A percentile compares a stretch with the other conserved stretches of the same genome.
These are phyloP conservation scores for Tenebrosternarchus preto DNA, from an alignment of 2,113 vertebrate species.

Conservation along the genomic window DNA sequence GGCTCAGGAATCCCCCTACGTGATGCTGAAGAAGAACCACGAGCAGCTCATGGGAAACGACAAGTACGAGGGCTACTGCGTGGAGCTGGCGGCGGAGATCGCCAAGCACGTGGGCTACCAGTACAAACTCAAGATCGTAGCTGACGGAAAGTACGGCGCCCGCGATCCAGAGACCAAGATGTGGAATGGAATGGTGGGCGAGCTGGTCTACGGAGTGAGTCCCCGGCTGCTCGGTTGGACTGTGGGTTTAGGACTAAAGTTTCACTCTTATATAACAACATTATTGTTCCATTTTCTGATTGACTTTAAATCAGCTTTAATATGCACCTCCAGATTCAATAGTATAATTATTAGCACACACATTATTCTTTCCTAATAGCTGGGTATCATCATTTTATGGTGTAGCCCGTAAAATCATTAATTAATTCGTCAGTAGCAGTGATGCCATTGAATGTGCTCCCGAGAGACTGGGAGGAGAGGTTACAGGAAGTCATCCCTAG, in stretches of 20 bases:
- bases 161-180: slow-evolving; percentile 91
- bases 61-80: slow-evolving; percentile 95
- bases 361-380: not conserved
- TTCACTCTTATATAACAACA: not conserved
- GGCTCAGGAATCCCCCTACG: slow-evolving; percentile 92
- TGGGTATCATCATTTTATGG: slow-evolving; percentile 12
- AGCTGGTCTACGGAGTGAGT: slow-evolving; percentile 95
- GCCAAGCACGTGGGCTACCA: slow-evolving; percentile 96
- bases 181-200: slow-evolving; percentile 99
- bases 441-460: not conserved
- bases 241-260: not conserved
- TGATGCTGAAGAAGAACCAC: slow-evolving; percentile 97
- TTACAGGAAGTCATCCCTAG: slow-evolving; percentile 17
- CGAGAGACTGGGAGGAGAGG: not conserved
- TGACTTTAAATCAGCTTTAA: not conserved
- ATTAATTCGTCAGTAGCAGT: slow-evolving; percentile 7
- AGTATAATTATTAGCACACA: not conserved
- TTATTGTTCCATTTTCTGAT: not conserved
- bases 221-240: not conserved
- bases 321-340: not conserved
- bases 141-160: slow-evolving; percentile 94
- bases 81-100: slow-evolving; percentile 95
- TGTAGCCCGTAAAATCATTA: slow-evolving; percentile 38
- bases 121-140: slow-evolving; percentile 92
- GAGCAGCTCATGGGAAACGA: slow-evolving; percentile 91